Evolutionary conservation across 2,113 vertebrate genomes (phyloP).

Genomic region (Oreotrochilus melanogaster): DNA sequence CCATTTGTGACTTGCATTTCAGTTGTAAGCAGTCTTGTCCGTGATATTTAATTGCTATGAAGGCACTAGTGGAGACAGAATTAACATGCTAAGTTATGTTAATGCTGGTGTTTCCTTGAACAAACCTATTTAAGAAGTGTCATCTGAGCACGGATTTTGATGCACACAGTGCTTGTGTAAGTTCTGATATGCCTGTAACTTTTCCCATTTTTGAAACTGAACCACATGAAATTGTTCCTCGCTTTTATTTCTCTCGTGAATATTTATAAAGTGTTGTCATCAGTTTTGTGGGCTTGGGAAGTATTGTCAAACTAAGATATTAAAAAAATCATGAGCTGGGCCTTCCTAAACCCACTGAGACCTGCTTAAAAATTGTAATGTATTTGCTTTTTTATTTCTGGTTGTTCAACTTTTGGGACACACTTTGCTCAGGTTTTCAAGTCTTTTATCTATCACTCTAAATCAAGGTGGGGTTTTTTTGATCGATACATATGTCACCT

Average conservation of each 20-base stretch:
- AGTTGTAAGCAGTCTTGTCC: neutral
- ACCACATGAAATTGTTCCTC: neutral
- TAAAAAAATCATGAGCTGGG: neutral
- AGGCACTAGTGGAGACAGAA: neutral
- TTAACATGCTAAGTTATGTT: neutral
- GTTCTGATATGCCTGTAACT: neutral
- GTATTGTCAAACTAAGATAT: neutral
- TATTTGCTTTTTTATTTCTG: neutral
- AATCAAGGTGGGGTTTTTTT: fast-evolving
- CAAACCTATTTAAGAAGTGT: neutral
- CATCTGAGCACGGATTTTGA: neutral
- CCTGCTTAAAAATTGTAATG: neutral
- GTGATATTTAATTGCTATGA: neutral
- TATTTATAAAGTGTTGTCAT: constrained; percentile 7
- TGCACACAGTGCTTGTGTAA: neutral
- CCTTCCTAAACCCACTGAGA: neutral
- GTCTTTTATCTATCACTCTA: neutral
- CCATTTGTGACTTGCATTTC: neutral
- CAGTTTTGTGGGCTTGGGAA: neutral
- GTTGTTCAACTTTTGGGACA: neutral
- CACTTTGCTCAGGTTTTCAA: neutral
- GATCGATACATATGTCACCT: neutral
- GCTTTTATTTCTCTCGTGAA: constrained; percentile 13
- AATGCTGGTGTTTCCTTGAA: neutral
- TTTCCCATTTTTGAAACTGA: neutral